Conservation (phyloP, 1,140 invertebrate species). For the Metaphire vulgaris region DNA sequence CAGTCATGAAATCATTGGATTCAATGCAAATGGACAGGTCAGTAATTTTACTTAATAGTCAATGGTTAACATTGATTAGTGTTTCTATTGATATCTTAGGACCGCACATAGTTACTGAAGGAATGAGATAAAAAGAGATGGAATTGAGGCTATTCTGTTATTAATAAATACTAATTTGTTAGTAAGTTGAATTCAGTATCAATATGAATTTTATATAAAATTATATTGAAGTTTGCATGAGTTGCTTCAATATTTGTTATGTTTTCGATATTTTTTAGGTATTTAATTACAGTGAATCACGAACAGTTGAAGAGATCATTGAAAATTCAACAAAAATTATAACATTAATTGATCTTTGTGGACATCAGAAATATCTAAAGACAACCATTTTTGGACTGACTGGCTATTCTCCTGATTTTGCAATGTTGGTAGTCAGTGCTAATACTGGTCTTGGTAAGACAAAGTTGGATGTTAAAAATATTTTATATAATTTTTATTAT, state of each 20-base stretch:
- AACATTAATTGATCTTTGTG: constrained; percentile 97
- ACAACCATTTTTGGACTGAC: constrained; percentile 99
- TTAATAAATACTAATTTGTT: too few species aligned
- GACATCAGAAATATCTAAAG: constrained; percentile 97
- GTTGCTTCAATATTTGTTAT: too few species aligned
- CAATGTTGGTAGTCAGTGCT: constrained; percentile 86
- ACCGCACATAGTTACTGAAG: too few species aligned
- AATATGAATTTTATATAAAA: too few species aligned
- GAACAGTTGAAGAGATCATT: constrained; percentile 86
- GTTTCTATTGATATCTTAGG: too few species aligned
- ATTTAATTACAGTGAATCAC: constrained; percentile 81
- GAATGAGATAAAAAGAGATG: too few species aligned
- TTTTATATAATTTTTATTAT: too few species aligned
- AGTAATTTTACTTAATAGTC: constrained; percentile 6
- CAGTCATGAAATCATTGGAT: constrained; percentile 97
- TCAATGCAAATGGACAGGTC: constrained; percentile 61
- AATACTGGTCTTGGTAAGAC: constrained; percentile 23
- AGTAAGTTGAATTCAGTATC: too few species aligned
- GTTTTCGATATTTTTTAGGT: constrained; percentile 47
- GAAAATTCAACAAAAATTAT: constrained; percentile 57
- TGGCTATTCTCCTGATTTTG: constrained; percentile 96
- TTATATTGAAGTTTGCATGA: too few species aligned
- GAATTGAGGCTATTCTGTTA: too few species aligned
- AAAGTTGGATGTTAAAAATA: background rate
- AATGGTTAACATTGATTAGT: too few species aligned